These are phyloP conservation scores for Solen grandis DNA, from an alignment of 1,140 invertebrate species.

Conservation along the genomic window DNA sequence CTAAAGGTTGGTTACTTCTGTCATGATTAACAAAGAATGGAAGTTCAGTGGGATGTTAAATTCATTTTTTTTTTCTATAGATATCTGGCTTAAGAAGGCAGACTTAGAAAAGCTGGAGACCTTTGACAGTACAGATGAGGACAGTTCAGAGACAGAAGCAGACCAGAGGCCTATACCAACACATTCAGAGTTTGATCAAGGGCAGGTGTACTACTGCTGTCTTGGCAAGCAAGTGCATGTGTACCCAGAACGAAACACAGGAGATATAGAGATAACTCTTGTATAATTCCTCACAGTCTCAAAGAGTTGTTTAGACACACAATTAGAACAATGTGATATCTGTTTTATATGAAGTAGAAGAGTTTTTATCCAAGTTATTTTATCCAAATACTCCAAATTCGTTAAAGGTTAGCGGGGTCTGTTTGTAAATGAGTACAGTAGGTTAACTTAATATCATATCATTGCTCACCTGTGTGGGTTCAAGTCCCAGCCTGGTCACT, in stretches of 20 bases:
- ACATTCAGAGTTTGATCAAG: slow-evolving; percentile 52
- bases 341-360: too few relatives aligned
- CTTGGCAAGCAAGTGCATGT: slow-evolving; percentile 70
- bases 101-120: slow-evolving; percentile 8
- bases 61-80: slow-evolving; percentile 23
- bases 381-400: background rate
- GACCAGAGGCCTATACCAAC: background rate
- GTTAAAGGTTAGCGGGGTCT: background rate
- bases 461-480: too few relatives aligned
- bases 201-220: slow-evolving; percentile 71
- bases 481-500: too few relatives aligned
- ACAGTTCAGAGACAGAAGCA: background rate
- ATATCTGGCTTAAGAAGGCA: slow-evolving; percentile 47
- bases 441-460: background rate
- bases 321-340: background rate
- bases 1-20: too few relatives aligned
- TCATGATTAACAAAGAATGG: too few relatives aligned
- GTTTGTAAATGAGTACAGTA: background rate
- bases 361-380: background rate
- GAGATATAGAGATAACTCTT: slow-evolving; percentile 63
- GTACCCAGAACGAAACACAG: slow-evolving; percentile 57
- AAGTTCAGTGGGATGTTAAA: too few relatives aligned
- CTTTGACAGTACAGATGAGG: slow-evolving; percentile 43
- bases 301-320: background rate
- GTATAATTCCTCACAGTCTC: too few relatives aligned